Percentiles rank a stretch among this genome's conserved stretches.
Evolutionary conservation across 2,113 vertebrate genomes (phyloP).

Genomic region (Chrysemys picta): DNA sequence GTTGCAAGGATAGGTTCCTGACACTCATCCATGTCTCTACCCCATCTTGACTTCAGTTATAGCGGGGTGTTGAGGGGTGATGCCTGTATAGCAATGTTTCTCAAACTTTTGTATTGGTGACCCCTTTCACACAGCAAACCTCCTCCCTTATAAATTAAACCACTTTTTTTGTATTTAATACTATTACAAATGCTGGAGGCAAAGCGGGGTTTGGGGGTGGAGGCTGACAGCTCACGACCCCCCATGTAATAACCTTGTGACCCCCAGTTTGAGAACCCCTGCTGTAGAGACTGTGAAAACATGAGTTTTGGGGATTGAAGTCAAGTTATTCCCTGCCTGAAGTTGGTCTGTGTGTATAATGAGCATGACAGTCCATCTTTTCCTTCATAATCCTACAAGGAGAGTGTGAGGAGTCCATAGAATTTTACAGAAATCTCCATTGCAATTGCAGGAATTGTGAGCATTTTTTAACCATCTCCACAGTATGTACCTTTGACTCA

Average conservation of each 20-base stretch:
- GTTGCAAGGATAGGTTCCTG: too few species aligned
- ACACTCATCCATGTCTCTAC: background rate
- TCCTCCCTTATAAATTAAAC: too few species aligned
- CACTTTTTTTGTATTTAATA: too few species aligned
- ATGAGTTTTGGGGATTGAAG: background rate
- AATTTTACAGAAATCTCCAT: background rate
- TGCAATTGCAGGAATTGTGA: background rate
- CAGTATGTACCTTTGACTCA: background rate
- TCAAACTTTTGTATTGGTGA: too few species aligned
- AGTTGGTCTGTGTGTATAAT: background rate
- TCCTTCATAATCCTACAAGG: background rate
- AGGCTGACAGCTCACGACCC: too few species aligned
- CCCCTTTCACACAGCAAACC: too few species aligned
- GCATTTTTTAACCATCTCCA: background rate
- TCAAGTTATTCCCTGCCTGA: background rate
- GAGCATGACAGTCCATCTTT: background rate
- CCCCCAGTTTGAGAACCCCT: too few species aligned
- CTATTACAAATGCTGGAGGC: too few species aligned
- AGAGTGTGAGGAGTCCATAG: background rate
- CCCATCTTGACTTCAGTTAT: background rate
- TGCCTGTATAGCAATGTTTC: background rate
- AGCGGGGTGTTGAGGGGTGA: background rate
- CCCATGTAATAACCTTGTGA: too few species aligned
- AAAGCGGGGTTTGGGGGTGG: too few species aligned
- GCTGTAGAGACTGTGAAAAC: background rate